Percentiles rank a stretch among this genome's conserved stretches.
Evolutionary conservation across 2,113 vertebrate species (phyloP).

Genomic region (Crypturellus undulatus): DNA sequence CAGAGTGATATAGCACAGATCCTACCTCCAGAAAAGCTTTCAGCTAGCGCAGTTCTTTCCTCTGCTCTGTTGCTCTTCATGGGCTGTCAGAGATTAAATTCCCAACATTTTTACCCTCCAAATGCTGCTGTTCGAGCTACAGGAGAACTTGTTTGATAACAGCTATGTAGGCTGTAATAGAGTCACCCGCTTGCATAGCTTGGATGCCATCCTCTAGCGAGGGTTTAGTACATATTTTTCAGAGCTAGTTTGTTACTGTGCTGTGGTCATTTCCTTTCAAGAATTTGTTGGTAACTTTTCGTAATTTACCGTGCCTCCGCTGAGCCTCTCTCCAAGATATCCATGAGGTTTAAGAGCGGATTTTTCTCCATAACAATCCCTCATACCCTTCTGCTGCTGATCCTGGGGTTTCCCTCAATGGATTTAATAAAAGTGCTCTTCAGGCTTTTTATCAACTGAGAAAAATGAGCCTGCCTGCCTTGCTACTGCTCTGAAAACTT

Average conservation of each 20-base stretch:
- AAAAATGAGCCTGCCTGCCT: conserved; percentile 20
- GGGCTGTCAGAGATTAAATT: neutral
- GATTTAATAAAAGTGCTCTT: conserved; percentile 44
- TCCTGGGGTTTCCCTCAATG: conserved; percentile 46
- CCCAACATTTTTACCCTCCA: neutral
- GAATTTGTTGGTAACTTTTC: conserved; percentile 21
- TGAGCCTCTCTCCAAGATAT: neutral
- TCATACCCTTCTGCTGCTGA: neutral
- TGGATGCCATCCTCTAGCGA: neutral
- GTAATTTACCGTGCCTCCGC: neutral
- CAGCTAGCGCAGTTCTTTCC: neutral
- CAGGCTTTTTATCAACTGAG: conserved; percentile 48
- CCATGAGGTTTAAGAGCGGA: neutral
- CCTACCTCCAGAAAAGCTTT: neutral
- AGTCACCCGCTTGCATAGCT: neutral
- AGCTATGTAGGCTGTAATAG: neutral
- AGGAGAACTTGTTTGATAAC: neutral
- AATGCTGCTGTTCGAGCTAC: neutral
- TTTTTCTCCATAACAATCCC: conserved; percentile 51
- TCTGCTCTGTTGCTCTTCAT: neutral
- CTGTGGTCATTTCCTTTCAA: neutral
- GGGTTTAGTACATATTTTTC: neutral
- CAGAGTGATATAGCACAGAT: neutral
- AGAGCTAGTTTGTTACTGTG: neutral
- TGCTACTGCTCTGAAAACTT: neutral